phyloP scores from a whole-genome alignment of 2,888 invertebrate species.

The Lordiphosa andalusiaca region DNA sequence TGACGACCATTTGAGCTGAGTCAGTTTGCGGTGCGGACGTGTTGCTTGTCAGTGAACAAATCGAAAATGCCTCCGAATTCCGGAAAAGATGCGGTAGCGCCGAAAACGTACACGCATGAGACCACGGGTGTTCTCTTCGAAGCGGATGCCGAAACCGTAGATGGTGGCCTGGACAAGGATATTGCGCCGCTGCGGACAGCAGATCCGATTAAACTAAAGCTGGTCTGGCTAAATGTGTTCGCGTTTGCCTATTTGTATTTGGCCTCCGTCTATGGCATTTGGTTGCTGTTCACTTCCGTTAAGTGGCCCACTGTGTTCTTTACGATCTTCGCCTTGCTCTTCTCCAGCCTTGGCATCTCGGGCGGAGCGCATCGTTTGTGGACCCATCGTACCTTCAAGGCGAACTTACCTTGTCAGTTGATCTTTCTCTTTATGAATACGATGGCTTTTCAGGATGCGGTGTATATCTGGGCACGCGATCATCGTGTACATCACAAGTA shows the following conservation, averaged over 20 bases:
- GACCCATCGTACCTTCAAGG: conserved; percentile 98
- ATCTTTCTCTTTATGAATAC: conserved; percentile 92
- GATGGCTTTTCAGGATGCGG: conserved; percentile 92
- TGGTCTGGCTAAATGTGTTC: conserved; percentile 5
- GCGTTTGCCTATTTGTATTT: conserved; percentile 1
- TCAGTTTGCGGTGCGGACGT: neutral
- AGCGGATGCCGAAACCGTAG: conserved; percentile 1
- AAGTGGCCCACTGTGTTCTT: conserved; percentile 86
- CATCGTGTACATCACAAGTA: conserved; percentile 95
- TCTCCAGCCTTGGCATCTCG: conserved; percentile 95
- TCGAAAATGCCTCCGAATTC: no score
- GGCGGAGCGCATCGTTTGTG: conserved; percentile 98
- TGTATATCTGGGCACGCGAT: conserved; percentile 89
- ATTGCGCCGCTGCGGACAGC: neutral
- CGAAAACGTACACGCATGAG: no score
- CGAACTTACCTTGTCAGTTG: conserved; percentile 91
- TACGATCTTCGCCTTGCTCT: neutral
- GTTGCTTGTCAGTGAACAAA: neutral
- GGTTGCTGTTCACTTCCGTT: conserved; percentile 87
- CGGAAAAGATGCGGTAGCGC: no score
- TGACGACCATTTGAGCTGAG: no score
- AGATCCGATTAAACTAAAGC: conserved; percentile 1
- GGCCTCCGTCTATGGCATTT: conserved; percentile 84
- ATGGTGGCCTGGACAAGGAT: conserved; percentile 6
- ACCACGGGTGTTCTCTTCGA: conserved; percentile 8